Conservation (phyloP, 2,888 invertebrate species). For the Heliconius cydno region DNA sequence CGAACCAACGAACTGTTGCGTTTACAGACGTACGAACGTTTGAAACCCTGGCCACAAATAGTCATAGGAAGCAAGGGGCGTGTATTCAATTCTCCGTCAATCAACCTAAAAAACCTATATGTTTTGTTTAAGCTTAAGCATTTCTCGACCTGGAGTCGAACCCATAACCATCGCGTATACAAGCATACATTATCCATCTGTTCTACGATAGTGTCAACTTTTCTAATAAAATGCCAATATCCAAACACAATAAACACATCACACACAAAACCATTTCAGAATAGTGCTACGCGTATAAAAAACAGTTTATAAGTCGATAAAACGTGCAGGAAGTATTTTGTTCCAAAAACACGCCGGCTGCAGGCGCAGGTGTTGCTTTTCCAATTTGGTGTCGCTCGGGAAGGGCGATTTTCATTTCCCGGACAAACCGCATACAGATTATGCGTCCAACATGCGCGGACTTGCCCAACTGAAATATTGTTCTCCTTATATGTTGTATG, state of each 20-base stretch:
- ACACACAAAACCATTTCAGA: conserved; percentile 11
- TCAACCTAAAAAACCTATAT: too few species aligned
- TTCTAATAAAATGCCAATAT: background rate
- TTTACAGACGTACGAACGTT: too few species aligned
- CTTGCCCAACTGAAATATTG: conserved; percentile 26
- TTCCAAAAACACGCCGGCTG: conserved; percentile 53
- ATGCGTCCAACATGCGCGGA: conserved; percentile 40
- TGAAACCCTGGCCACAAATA: too few species aligned
- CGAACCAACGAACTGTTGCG: too few species aligned
- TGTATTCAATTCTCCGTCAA: too few species aligned
- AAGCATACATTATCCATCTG: background rate
- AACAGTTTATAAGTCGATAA: conserved; percentile 48
- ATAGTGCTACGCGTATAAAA: conserved; percentile 35
- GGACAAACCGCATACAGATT: conserved; percentile 50
- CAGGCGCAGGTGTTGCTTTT: conserved; percentile 74
- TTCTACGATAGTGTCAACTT: too few species aligned
- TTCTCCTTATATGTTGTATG: conserved; percentile 1
- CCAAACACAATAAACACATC: background rate
- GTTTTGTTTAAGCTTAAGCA: background rate
- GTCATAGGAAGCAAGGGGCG: too few species aligned
- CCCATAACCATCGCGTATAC: background rate
- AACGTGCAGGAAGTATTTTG: conserved; percentile 54
- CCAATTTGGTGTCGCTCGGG: conserved; percentile 63
- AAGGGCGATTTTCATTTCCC: conserved; percentile 65
- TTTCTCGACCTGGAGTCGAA: background rate